Conservation (phyloP, 2,888 invertebrate species). For the Ophion slaviceki region DNA sequence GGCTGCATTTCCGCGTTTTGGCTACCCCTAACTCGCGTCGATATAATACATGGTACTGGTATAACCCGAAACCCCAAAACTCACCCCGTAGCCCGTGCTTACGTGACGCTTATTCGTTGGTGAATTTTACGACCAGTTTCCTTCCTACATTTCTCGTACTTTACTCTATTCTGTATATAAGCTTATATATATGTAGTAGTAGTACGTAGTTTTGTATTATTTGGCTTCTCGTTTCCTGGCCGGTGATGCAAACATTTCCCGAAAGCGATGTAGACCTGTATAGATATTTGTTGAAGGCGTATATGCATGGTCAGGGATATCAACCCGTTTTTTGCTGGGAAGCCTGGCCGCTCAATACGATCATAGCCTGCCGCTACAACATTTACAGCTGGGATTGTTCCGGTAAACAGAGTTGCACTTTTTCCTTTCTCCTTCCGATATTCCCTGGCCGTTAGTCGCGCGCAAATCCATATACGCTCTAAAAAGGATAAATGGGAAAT, state of each 20-base stretch:
- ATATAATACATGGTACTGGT: conserved; percentile 54
- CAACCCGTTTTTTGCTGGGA: conserved; percentile 39
- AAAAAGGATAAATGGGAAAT: background rate
- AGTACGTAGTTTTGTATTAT: conserved; percentile 39
- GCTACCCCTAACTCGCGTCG: conserved; percentile 53
- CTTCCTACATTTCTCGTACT: conserved; percentile 50
- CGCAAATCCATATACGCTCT: background rate
- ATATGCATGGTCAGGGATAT: conserved; percentile 2
- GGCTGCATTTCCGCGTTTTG: conserved; percentile 66
- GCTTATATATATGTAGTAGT: background rate
- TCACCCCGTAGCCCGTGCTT: conserved; percentile 47
- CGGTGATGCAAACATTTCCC: conserved; percentile 60
- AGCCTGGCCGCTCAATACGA: conserved; percentile 7
- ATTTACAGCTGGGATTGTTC: conserved; percentile 25
- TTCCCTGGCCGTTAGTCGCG: background rate
- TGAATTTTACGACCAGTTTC: conserved; percentile 71
- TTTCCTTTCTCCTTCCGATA: background rate
- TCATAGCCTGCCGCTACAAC: conserved; percentile 4
- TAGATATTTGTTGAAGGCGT: background rate
- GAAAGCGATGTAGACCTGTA: conserved; percentile 39
- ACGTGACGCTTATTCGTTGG: conserved; percentile 67
- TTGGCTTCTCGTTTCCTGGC: conserved; percentile 54
- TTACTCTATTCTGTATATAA: conserved; percentile 1
- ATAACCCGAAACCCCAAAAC: conserved; percentile 58
- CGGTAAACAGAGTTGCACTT: conserved; percentile 9